Percentiles rank a stretch among this genome's conserved stretches.
Conservation (phyloP, 1,140 invertebrate genomes). For the Gonioctena quinquepunctata region DNA sequence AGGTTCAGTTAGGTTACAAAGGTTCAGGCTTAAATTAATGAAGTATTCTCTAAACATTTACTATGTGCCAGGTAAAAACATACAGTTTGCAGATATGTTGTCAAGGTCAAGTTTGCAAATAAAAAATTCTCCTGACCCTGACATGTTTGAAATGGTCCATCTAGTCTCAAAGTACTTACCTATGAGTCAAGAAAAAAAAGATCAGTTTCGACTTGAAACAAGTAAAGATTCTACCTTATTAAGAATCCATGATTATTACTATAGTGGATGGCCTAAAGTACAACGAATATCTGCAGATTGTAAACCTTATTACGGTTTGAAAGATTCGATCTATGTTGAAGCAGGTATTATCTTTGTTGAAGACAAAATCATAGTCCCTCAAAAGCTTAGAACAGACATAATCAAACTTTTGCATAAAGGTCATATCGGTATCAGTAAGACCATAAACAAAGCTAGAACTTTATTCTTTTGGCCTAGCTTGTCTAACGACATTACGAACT, state of each 20-base stretch:
- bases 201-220: neutral
- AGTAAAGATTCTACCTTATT: neutral
- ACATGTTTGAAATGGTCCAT: neutral
- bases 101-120: neutral
- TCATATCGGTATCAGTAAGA: neutral
- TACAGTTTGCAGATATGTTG: neutral
- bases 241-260: neutral
- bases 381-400: neutral
- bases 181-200: neutral
- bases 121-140: neutral
- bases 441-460: neutral
- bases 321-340: neutral
- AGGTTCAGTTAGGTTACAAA: neutral
- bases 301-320: no score
- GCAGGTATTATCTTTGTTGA: neutral
- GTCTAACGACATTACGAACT: neutral
- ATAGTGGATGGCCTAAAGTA: neutral
- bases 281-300: neutral
- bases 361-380: neutral
- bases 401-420: neutral
- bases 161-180: neutral
- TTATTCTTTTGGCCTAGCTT: neutral
- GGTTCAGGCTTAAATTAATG: neutral
- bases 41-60: neutral
- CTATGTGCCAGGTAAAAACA: neutral